Base-by-base conservation (phyloP, 92 coral and sea anemone genomes). In the Phenganax subtilis region DNA sequence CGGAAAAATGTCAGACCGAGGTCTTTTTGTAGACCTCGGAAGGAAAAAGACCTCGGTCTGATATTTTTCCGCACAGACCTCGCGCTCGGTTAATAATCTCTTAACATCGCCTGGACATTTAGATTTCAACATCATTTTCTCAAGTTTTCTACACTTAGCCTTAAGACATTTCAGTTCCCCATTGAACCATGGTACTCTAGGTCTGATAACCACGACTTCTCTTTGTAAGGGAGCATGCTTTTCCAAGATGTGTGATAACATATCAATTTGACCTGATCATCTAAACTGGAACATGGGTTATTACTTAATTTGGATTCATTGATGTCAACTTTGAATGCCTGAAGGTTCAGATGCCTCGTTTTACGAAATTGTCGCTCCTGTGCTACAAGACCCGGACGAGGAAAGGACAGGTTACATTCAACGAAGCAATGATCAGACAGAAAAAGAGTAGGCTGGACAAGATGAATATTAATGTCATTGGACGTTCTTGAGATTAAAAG, bases 161-260 rank as follows among this genome's bases (percentile, higher is more conserved):
- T 87, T 87, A 51, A 76, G 79, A 16, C 76, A 15, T 62, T 86
- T 86, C 25, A 83, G 81, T 30, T 64, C 85, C n/a, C 27, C 77
- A 56, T 37, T 68, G 64, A 80, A 80, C 85, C 88, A 85, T n/a
- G 80, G 88, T 64, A 82, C 84, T 58, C 75, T 86, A 27, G 89
- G 89, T 72, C 89, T 9, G 30, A 86, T 62, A 54, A 63, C 81
- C 0, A 75, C 37, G 29, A 73, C 75, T 54, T 83, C 76, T 64
- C 57, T 69, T 56, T 81, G 83, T 74, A 83, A 56, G 7, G 89
- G 85, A 72, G 89, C 86, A 67, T 83, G 89, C 51, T 87, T 87
- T 29, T 83, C 87, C n/a, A 87, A 83, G 69, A 87, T 83, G 64
- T 17, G 15, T 65, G 71, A 15, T 17, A 65, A 17, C 27, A 28